Conservation (phyloP, 1,140 invertebrate species). For the Apis laboriosa region DNA sequence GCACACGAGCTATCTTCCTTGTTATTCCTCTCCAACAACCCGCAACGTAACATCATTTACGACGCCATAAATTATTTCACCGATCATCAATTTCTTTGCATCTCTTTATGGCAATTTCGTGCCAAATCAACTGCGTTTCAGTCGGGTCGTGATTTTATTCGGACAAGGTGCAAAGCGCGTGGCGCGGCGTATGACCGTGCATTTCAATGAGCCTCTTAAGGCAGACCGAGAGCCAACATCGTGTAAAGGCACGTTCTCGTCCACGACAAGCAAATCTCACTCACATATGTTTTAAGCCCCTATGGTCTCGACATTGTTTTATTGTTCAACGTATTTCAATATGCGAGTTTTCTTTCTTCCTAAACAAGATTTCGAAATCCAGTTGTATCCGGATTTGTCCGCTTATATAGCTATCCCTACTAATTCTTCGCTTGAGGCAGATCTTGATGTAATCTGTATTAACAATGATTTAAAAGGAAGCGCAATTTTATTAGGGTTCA, state of each 20-base stretch:
- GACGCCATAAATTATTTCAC: background rate
- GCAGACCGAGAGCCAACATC: constrained; percentile 50
- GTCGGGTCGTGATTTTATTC: constrained; percentile 35
- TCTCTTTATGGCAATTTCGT: background rate
- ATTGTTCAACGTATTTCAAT: background rate
- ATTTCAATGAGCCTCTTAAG: constrained; percentile 71
- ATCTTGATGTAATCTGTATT: no score
- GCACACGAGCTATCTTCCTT: no score
- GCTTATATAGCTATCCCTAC: no score
- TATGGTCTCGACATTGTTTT: constrained; percentile 2
- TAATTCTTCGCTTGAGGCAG: no score
- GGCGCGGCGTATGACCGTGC: constrained; percentile 67
- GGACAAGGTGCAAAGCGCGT: constrained; percentile 48
- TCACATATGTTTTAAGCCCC: constrained; percentile 42
- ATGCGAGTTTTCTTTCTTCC: no score
- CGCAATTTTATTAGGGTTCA: no score
- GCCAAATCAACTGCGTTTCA: background rate
- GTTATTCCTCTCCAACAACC: no score
- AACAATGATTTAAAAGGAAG: no score
- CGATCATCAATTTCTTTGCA: background rate
- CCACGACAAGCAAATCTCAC: constrained; percentile 56
- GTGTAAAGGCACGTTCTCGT: constrained; percentile 65
- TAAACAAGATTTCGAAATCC: background rate
- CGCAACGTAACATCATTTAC: no score
- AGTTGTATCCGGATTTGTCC: no score